phyloP scores from a whole-genome alignment of 2,113 vertebrate genomes.

The Aix galericulata region DNA sequence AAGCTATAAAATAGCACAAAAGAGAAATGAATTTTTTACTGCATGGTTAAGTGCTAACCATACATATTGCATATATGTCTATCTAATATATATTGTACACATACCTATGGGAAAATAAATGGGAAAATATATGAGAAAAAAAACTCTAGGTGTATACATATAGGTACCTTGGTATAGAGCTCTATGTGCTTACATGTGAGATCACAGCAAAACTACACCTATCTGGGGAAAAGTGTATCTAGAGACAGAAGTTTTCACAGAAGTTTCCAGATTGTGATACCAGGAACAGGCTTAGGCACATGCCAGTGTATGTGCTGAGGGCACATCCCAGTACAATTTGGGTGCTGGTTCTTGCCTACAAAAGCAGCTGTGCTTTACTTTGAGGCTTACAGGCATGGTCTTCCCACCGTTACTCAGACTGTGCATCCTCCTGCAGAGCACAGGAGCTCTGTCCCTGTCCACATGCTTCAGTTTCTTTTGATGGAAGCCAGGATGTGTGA shows the following conservation, averaged over 20 bases:
- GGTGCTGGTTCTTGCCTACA: not conserved
- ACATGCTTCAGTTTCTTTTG: not conserved
- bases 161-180: not conserved
- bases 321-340: too few relatives aligned
- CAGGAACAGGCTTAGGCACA: not conserved
- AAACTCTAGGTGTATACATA: not conserved
- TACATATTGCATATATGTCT: not conserved
- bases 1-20: not conserved
- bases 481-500: not conserved
- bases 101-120: not conserved
- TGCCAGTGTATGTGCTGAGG: not conserved
- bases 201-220: not conserved
- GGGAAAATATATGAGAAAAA: too few relatives aligned
- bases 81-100: not conserved
- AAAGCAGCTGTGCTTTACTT: not conserved
- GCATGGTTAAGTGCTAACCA: not conserved
- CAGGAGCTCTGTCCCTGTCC: not conserved
- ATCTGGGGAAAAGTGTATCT: not conserved
- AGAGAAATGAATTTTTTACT: not conserved
- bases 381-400: fast-evolving
- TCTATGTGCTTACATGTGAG: not conserved
- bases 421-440: not conserved
- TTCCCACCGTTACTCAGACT: not conserved
- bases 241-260: not conserved
- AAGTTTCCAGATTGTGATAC: not conserved